Evolutionary conservation across 2,888 invertebrate genomes (phyloP), one percentile per base, ranked within the genome.

Genomic region (Synanthedon vespiformis): DNA sequence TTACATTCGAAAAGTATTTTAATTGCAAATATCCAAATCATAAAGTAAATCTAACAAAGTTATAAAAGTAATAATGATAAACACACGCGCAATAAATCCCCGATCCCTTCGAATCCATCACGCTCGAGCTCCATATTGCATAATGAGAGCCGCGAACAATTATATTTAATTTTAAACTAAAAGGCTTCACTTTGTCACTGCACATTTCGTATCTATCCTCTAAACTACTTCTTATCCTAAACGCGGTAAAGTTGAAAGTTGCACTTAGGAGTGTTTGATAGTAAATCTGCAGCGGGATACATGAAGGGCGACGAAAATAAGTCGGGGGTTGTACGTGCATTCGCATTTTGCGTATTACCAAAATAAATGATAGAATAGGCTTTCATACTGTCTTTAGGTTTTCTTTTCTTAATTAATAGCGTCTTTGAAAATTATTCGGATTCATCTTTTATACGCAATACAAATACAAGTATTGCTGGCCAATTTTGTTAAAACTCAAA

Each of bases 281-380:
- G 44, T 49, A 54, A 53, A 54, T 58, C 54, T 58, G 64, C 57
- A 64, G 64, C 70, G 70, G 69, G 70, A 66, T 61, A 60, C 60
- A 61, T 22, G 60, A 65, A 65, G 72, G 72, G 70, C 66, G 61
- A 63, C 54, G 54, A 48, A 34, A 57, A 68, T 61, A 60, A 65
- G 67, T 63, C 60, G 70, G 68, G 72, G 71, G 68, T 55, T 77
- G 77, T 84, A 80, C 85, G 85, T 86, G 85, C 77, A 70, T 70
- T 64, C 73, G 78, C 80, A 81, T 82, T 81, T 81, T 79, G 82
- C 74, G 81, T 80, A 81, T 81, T 80, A 80, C 79, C 82, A 75
- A 83, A 85, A 86, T 84, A 86, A 86, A 85, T 84, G 82, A 68
- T 67, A 34, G 34, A 34, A 34, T 10, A 34, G 34, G 34, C 10